Base-by-base conservation (phyloP, 2,113 vertebrate species). In the Fulmarus glacialis region DNA sequence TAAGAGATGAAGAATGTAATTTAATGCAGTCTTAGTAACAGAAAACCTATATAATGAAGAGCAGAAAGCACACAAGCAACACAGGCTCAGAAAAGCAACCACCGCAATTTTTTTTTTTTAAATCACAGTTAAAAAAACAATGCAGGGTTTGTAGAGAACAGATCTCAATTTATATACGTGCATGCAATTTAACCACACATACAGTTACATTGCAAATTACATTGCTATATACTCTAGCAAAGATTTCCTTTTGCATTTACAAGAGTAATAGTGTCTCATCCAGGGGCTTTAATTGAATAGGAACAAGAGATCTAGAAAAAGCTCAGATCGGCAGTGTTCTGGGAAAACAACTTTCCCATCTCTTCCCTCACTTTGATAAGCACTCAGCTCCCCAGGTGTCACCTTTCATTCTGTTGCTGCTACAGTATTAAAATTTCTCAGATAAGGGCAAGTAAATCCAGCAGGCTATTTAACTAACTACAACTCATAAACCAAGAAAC, bases 401-500 rank as follows among this genome's bases (percentile, higher is more conserved):
- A 89, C 90, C 62, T 59, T 97, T 63, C 16, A 59, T 15, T 45
- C 59, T 47, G 10, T 48, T 92, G 42, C 75, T 88, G 85, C 71
- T 72, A 55, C 32, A 78, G 52, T 58, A 73, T 78, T 27, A 56
- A 87, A 72, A 79, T 34, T 55, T 78, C 75, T 89, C 83, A 90
- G 86, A 74, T 62, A 81, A 45, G 47, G 63, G 40, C 56, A 93
- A 83, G 70, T 64, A 64, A 90, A 88, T 90, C 50, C 40, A 62
- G n/a, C 32, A 73, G 60, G 68, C 68, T 64, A 11, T 79, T 93
- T 82, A 93, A 66, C 20, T 18, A 73, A 72, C 68, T 89, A 85
- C 64, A 96, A 64, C 45, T 89, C 72, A 92, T 78, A 59, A 82
- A 88, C 47, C 47, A 83, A 95, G 87, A 78, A 94, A 81, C 58